Evolutionary conservation across 2,888 invertebrate species (phyloP).

Genomic region (Athalia rosae): DNA sequence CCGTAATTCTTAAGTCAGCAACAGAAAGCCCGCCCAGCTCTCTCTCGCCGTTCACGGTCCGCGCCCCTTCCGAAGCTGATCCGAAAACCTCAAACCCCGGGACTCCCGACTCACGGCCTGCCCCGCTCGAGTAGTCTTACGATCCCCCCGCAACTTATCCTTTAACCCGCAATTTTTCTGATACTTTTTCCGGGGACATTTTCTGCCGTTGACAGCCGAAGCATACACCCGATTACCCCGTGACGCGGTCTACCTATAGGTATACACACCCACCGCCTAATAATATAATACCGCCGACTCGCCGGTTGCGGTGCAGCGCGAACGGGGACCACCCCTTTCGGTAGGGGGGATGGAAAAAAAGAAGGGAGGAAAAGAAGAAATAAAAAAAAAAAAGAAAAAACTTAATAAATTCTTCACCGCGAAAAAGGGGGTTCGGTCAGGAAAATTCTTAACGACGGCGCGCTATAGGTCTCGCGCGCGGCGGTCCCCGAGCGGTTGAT

Average conservation of each 20-base stretch:
- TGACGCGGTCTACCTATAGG: background rate
- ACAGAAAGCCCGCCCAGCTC: slow-evolving; percentile 37
- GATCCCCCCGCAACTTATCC: slow-evolving; percentile 46
- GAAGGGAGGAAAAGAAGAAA: background rate
- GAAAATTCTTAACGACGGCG: slow-evolving; percentile 25
- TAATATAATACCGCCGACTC: background rate
- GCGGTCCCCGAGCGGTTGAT: too few relatives aligned
- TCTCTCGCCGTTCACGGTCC: background rate
- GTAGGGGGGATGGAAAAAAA: background rate
- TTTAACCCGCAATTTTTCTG: slow-evolving; percentile 44
- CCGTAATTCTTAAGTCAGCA: slow-evolving; percentile 44
- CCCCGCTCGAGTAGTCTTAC: slow-evolving; percentile 41
- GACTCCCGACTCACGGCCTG: background rate
- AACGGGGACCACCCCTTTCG: too few relatives aligned
- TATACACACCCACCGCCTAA: too few relatives aligned
- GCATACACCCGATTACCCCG: slow-evolving; percentile 38
- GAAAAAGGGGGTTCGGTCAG: slow-evolving; percentile 12
- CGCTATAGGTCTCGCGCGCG: too few relatives aligned
- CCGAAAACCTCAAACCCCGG: slow-evolving; percentile 5
- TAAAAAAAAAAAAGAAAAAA: too few relatives aligned
- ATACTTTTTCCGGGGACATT: slow-evolving; percentile 38
- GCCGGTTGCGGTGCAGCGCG: background rate
- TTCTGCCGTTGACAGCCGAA: slow-evolving; percentile 38
- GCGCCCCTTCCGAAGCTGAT: slow-evolving; percentile 4
- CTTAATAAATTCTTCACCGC: background rate